phyloP scores from a whole-genome alignment of 2,113 vertebrate genomes.

The Perca flavescens region DNA sequence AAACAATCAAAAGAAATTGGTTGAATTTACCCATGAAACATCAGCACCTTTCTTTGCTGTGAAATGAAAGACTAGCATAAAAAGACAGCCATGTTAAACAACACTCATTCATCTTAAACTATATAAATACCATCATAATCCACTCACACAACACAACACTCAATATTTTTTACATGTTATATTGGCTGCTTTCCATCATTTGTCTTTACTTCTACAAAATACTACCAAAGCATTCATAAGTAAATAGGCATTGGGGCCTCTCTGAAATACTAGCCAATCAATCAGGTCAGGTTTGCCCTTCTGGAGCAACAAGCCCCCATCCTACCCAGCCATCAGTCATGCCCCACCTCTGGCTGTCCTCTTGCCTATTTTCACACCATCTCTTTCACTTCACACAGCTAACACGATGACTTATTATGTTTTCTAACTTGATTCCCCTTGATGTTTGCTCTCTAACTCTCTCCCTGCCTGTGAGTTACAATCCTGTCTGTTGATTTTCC shows the following conservation, averaged over 20 bases:
- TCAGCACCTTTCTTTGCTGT: slow-evolving; percentile 4
- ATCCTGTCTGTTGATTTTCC: slow-evolving; percentile 77
- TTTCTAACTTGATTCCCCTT: slow-evolving; percentile 76
- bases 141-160: neutral
- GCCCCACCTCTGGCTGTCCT: slow-evolving; percentile 74
- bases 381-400: slow-evolving; percentile 64
- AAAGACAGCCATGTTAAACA: slow-evolving; percentile 14
- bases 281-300: slow-evolving; percentile 81
- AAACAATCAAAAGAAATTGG: neutral
- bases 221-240: slow-evolving; percentile 58
- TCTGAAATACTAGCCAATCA: slow-evolving; percentile 73
- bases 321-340: slow-evolving; percentile 76
- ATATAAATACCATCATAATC: slow-evolving; percentile 35
- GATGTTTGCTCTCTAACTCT: slow-evolving; percentile 74
- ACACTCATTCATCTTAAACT: slow-evolving; percentile 24
- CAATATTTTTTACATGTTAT: slow-evolving; percentile 34
- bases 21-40: slow-evolving; percentile 27
- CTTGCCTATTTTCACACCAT: slow-evolving; percentile 78
- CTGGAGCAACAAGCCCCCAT: slow-evolving; percentile 73
- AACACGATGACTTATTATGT: slow-evolving; percentile 78
- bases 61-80: slow-evolving; percentile 22
- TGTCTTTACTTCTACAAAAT: slow-evolving; percentile 41
- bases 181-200: slow-evolving; percentile 26
- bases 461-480: slow-evolving; percentile 78
- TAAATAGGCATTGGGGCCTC: slow-evolving; percentile 54